A percentile compares a stretch with the other conserved stretches of the same genome.
These are phyloP conservation scores for Chaunax sp. DNA, from an alignment of 2,797 vertebrate species.

Conservation along the genomic window DNA sequence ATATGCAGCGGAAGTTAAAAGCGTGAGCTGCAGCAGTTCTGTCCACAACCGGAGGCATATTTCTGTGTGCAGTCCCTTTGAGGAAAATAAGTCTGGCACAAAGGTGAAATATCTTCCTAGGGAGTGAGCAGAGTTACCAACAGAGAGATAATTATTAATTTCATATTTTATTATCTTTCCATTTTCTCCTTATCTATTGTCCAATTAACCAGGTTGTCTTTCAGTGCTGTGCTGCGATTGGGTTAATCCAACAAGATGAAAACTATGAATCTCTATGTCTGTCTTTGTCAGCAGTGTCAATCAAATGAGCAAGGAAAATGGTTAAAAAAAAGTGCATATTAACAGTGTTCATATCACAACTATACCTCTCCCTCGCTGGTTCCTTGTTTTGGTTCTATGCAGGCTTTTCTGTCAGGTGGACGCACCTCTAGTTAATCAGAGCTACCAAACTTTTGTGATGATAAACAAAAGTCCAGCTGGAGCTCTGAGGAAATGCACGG, in stretches of 20 bases:
- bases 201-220: constrained; percentile 29
- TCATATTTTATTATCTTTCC: constrained; percentile 19
- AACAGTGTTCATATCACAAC: too few species aligned
- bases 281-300: constrained; percentile 7
- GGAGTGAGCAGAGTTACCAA: constrained; percentile 33
- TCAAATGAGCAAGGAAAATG: too few species aligned
- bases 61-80: constrained; percentile 29
- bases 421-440: too few species aligned
- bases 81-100: constrained; percentile 14
- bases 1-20: constrained; percentile 47
- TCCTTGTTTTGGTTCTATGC: too few species aligned
- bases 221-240: constrained; percentile 19
- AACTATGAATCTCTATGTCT: neutral
- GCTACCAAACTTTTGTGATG: too few species aligned
- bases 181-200: constrained; percentile 25
- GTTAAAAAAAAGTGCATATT: too few species aligned
- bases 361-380: too few species aligned
- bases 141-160: constrained; percentile 36
- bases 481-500: too few species aligned
- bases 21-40: constrained; percentile 47
- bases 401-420: too few species aligned
- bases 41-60: constrained; percentile 43
- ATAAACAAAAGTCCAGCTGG: too few species aligned
- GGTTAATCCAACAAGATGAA: neutral
- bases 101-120: constrained; percentile 44